Conservation (phyloP, 1,140 invertebrate genomes). For the Sipha flava region DNA sequence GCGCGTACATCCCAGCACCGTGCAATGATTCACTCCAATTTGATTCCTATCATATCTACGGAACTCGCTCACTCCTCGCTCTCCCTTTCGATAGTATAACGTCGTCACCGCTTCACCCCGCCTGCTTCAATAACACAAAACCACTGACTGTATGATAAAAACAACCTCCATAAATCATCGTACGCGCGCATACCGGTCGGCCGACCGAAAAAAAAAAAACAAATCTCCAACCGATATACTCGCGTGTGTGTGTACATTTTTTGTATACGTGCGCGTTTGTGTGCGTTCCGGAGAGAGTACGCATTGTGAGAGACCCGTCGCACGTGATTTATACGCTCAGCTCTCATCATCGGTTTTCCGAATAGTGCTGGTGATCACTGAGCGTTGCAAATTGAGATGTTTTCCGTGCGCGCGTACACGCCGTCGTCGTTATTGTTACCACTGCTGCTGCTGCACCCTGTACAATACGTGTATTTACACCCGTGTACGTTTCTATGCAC, state of each 20-base stretch:
- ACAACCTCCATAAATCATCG: conserved; percentile 29
- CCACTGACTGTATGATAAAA: conserved; percentile 26
- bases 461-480: not conserved
- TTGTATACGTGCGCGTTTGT: not conserved
- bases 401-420: not conserved
- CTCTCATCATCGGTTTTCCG: conserved; percentile 17
- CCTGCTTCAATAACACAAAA: conserved; percentile 11
- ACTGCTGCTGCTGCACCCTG: not conserved
- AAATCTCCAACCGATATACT: conserved; percentile 3
- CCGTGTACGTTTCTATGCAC: not conserved
- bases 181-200: not conserved
- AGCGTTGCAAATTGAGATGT: conserved; percentile 31
- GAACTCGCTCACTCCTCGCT: not conserved
- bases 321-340: conserved; percentile 8
- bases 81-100: not conserved
- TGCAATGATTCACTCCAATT: conserved; percentile 30
- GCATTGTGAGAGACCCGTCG: not conserved
- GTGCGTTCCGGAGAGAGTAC: no score
- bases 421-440: not conserved
- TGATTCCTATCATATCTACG: not conserved
- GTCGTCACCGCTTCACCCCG: not conserved
- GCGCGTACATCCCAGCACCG: not conserved
- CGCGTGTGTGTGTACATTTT: not conserved
- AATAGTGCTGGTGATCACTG: not conserved
- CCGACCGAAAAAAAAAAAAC: not conserved